A percentile compares a stretch with the other conserved stretches of the same genome.
Conservation (phyloP, 2,797 vertebrate genomes). For the Acanthurus lineatus region DNA sequence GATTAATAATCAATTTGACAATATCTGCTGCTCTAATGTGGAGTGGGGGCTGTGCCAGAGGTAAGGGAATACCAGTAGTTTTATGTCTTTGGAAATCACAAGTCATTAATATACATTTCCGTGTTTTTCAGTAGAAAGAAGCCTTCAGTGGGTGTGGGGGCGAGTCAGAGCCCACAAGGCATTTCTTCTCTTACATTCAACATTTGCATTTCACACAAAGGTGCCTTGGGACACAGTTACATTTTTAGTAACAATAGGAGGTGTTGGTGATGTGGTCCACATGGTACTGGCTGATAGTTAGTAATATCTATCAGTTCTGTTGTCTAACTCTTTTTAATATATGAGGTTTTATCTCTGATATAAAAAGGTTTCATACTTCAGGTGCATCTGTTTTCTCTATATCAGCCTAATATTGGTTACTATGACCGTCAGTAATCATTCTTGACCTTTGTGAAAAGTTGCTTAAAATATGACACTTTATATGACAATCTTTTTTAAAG, state of each 20-base stretch:
- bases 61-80: too few species aligned
- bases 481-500: not conserved
- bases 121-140: too few species aligned
- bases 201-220: too few species aligned
- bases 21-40: too few species aligned
- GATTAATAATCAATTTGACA: too few species aligned
- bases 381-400: not conserved
- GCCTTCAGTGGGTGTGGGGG: too few species aligned
- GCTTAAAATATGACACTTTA: not conserved
- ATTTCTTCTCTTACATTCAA: too few species aligned
- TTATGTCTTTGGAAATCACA: too few species aligned
- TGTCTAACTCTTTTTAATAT: not conserved
- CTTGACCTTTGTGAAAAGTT: not conserved
- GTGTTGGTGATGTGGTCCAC: slow-evolving; percentile 15
- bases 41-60: too few species aligned
- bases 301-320: not conserved
- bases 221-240: slow-evolving; percentile 1
- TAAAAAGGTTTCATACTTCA: not conserved
- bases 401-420: not conserved
- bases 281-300: not conserved
- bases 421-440: not conserved
- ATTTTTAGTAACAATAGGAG: slow-evolving; percentile 7
- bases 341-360: not conserved
- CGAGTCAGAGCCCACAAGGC: too few species aligned
- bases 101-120: too few species aligned